Evolutionary conservation across 2,888 invertebrate species (phyloP), one percentile per base, ranked within the genome.

Genomic region (Lithophane ornitopus): DNA sequence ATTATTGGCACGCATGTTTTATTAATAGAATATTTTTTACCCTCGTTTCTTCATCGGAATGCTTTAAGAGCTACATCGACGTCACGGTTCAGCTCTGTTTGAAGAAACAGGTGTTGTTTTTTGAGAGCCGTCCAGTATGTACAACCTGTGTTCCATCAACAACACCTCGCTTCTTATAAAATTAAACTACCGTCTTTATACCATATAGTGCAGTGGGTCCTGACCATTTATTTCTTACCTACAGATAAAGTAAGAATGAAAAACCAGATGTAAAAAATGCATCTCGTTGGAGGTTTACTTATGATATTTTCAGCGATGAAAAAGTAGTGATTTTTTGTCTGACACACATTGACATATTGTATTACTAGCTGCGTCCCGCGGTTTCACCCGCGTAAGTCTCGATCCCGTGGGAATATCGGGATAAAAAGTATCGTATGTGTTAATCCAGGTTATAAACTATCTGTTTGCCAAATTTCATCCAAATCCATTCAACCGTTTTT

Each of bases 1-100:
- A 49, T 74, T n/a, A 41, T 63, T 41, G 1, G 22, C 39, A 59
- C 49, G 62, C 52, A 34, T 59, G 59, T 34, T 70, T 66, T 78
- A 26, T 61, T 39, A 39, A 41, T 56, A n/a, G 39, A 63, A 44
- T 52, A 26, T 8, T 16, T 19, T 22, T 46, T 1, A 46, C 39
- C 6, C 7, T 41, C 11, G 22, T 16, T 62, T 59, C 4, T 34
- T 39, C 39, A 11, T 26, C 7, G 34, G 1, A n/a, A 46, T 46
- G 1, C 7, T 34, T 46, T 58, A 3, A 14, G 6, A 26, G n/a
- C n/a, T 16, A n/a, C 4, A n/a, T n/a, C 9, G 19, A 34, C 19
- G 34, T 70, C 22, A 22, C 19, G n/a, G 19, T 44, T 34, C 14
- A 56, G 12, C n/a, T 46, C 1, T 56, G 28, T 70, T 70, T 63